Evolutionary conservation across 2,797 vertebrate species (phyloP).

Genomic region (Orestias chungarensis): DNA sequence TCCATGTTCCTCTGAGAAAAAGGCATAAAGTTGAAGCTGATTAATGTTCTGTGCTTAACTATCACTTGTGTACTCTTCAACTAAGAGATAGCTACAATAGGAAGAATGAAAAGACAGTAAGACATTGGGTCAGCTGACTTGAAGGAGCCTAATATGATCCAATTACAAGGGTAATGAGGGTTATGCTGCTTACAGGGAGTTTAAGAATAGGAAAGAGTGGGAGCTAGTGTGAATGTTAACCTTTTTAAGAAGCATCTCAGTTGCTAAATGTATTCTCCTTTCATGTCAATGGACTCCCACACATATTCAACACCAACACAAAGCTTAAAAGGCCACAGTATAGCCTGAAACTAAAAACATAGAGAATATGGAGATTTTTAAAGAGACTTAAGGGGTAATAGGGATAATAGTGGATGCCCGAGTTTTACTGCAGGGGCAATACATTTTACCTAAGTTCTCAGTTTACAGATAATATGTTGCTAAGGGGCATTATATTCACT

Average conservation of each 20-base stretch:
- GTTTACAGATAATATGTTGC: slow-evolving; percentile 56
- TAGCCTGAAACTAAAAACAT: slow-evolving; percentile 35
- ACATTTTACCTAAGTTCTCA: slow-evolving; percentile 61
- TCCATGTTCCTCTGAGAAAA: slow-evolving; percentile 41
- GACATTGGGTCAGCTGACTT: slow-evolving; percentile 59
- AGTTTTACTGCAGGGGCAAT: slow-evolving; percentile 64
- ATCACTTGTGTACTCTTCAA: slow-evolving; percentile 45
- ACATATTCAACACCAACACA: slow-evolving; percentile 23
- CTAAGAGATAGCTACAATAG: slow-evolving; percentile 41
- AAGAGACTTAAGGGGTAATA: slow-evolving; percentile 29
- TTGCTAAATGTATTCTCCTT: slow-evolving; percentile 46
- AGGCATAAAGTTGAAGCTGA: slow-evolving; percentile 29
- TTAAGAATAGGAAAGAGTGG: slow-evolving; percentile 32
- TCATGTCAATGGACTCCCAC: slow-evolving; percentile 43
- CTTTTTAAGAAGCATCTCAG: slow-evolving; percentile 35
- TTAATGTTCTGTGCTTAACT: slow-evolving; percentile 55
- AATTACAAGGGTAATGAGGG: slow-evolving; percentile 71
- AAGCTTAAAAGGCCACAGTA: slow-evolving; percentile 38
- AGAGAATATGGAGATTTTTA: slow-evolving; percentile 21
- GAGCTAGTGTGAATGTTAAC: slow-evolving; percentile 29
- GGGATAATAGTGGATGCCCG: slow-evolving; percentile 28
- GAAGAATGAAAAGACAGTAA: slow-evolving; percentile 43
- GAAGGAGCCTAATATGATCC: slow-evolving; percentile 56
- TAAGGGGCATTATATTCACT: slow-evolving; percentile 54
- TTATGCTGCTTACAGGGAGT: slow-evolving; percentile 47